Evolutionary conservation across 2,113 vertebrate species (phyloP).

Genomic region (Zootoca vivipara): DNA sequence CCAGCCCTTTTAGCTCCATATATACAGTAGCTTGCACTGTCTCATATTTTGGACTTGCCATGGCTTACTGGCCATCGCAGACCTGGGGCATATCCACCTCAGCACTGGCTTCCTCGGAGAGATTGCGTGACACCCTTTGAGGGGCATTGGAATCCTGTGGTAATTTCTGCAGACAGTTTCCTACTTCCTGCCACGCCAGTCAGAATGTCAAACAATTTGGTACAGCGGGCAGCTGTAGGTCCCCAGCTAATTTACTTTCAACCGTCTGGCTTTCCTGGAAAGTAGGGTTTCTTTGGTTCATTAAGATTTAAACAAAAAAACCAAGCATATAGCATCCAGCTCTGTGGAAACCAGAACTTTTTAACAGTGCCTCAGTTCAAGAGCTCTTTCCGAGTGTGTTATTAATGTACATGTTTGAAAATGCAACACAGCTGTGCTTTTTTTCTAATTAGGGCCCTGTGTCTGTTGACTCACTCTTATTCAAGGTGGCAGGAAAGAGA

Average conservation of each 20-base stretch:
- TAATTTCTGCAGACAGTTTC: not conserved
- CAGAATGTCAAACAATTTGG: not conserved
- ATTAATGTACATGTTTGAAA: constrained; percentile 6
- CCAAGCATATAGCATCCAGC: not conserved
- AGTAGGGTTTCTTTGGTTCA: not conserved
- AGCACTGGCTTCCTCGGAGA: too few species aligned
- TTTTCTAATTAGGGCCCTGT: constrained; percentile 5
- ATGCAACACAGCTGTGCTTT: constrained; percentile 29
- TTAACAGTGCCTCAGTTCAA: not conserved
- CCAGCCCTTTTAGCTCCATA: too few species aligned
- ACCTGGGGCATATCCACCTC: not conserved
- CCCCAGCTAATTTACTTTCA: not conserved
- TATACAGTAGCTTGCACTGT: too few species aligned
- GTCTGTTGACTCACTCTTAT: constrained; percentile 12
- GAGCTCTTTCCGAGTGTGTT: not conserved
- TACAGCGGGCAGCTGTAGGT: not conserved
- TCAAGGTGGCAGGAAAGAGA: constrained; percentile 25
- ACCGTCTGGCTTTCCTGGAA: not conserved
- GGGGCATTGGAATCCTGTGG: not conserved
- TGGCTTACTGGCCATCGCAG: too few species aligned
- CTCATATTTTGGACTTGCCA: too few species aligned
- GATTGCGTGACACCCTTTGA: not conserved
- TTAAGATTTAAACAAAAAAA: constrained; percentile 16
- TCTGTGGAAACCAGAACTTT: not conserved
- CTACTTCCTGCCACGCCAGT: not conserved